Conservation (phyloP, 2,888 invertebrate genomes). For the Anticlea derivata region DNA sequence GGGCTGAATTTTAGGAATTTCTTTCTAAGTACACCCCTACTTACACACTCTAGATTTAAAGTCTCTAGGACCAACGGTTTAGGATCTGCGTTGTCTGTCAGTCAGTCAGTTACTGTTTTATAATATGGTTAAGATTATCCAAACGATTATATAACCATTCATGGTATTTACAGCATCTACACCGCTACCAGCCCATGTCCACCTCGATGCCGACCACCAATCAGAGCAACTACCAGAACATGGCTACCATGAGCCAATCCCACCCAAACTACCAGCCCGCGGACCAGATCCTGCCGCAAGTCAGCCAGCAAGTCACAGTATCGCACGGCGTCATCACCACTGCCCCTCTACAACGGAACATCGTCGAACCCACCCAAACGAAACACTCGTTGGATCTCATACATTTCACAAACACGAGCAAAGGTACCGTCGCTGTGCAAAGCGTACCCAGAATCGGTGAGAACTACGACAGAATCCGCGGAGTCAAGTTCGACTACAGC, state of each 20-base stretch:
- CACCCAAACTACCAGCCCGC: slow-evolving; percentile 58
- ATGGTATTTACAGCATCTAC: slow-evolving; percentile 54
- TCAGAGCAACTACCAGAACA: slow-evolving; percentile 63
- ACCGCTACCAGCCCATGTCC: slow-evolving; percentile 74
- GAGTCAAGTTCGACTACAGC: slow-evolving; percentile 63
- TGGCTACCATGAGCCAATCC: slow-evolving; percentile 70
- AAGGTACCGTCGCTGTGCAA: slow-evolving; percentile 56
- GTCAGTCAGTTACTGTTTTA: too few species aligned
- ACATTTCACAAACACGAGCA: slow-evolving; percentile 65
- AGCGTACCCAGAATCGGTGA: slow-evolving; percentile 62
- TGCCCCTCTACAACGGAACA: slow-evolving; percentile 53
- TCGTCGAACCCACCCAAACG: slow-evolving; percentile 60
- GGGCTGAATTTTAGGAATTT: too few species aligned
- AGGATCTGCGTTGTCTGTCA: too few species aligned
- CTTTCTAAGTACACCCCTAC: too few species aligned
- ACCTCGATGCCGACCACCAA: slow-evolving; percentile 63
- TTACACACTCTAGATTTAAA: too few species aligned
- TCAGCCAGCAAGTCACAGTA: slow-evolving; percentile 39
- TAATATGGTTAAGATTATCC: not conserved
- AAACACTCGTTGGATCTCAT: slow-evolving; percentile 70
- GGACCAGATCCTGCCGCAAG: slow-evolving; percentile 19
- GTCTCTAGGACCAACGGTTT: too few species aligned
- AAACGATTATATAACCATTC: too few species aligned
- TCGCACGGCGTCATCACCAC: slow-evolving; percentile 53
- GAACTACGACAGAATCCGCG: slow-evolving; percentile 57